Percentiles rank a stretch among this genome's conserved stretches.
Evolutionary conservation across 2,797 vertebrate species (phyloP).

Genomic region (Mormyrus hasselquistii): DNA sequence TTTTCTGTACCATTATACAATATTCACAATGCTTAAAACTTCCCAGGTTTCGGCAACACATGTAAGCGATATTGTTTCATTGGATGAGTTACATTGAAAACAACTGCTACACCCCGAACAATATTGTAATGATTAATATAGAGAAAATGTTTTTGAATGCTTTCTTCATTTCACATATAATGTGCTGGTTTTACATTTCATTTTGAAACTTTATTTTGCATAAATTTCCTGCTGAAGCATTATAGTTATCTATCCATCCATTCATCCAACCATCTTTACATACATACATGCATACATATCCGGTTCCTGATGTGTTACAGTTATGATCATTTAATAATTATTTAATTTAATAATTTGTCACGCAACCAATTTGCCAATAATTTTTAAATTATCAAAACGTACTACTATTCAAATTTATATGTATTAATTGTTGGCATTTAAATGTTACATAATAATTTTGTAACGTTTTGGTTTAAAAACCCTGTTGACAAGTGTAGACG

Average conservation of each 20-base stretch:
- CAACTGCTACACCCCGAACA: not conserved
- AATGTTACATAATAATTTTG: not conserved
- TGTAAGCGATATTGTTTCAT: not conserved
- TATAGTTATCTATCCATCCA: not conserved
- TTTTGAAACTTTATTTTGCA: not conserved
- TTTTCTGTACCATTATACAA: not conserved
- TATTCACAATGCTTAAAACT: not conserved
- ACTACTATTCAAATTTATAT: not conserved
- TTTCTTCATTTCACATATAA: not conserved
- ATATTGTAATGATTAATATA: not conserved
- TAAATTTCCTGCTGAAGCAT: not conserved
- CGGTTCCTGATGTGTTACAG: not conserved
- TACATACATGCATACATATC: not conserved
- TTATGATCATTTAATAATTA: not conserved
- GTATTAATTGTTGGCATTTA: not conserved
- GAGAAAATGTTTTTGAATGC: not conserved
- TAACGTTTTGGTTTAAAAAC: not conserved
- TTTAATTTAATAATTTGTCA: not conserved
- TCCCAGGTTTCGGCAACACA: not conserved
- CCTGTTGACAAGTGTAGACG: not conserved
- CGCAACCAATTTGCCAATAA: not conserved
- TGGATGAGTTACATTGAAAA: not conserved
- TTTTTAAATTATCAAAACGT: not conserved
- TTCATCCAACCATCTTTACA: not conserved
- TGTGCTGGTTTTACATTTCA: not conserved